phyloP scores from a whole-genome alignment of 2,888 invertebrate species.

The Epistrophe eligans region DNA sequence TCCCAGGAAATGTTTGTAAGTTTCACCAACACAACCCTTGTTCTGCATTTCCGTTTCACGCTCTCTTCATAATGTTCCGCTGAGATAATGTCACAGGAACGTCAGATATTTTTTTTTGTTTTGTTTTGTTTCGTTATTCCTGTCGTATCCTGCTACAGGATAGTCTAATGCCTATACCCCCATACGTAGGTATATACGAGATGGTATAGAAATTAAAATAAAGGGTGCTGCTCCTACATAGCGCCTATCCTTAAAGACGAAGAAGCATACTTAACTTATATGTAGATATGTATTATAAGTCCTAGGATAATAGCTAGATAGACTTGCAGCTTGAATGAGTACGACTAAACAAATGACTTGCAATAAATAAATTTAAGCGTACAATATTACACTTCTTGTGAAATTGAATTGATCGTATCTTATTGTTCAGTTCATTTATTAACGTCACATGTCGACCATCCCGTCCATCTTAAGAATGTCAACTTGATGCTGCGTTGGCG shows the following conservation, averaged over 20 bases:
- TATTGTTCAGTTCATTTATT: conserved; percentile 67
- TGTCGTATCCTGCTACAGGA: conserved; percentile 30
- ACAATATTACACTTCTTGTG: conserved; percentile 56
- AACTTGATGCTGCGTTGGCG: conserved; percentile 27
- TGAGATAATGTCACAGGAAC: conserved; percentile 68
- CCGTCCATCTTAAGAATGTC: conserved; percentile 56
- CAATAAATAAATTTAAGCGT: conserved; percentile 70
- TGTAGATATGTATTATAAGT: too few relatives aligned
- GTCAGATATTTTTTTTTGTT: conserved; percentile 45
- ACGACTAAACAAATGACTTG: conserved; percentile 62
- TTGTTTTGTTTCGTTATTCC: conserved; percentile 10
- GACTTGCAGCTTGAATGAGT: neutral
- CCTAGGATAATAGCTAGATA: neutral
- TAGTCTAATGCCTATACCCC: conserved; percentile 30
- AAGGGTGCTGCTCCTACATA: neutral
- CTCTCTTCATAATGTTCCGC: conserved; percentile 69
- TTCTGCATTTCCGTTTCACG: conserved; percentile 72
- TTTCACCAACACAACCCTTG: conserved; percentile 52
- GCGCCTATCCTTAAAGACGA: conserved; percentile 10
- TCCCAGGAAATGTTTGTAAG: conserved; percentile 58
- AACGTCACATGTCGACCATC: conserved; percentile 68
- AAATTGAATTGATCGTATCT: conserved; percentile 74
- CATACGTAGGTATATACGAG: neutral
- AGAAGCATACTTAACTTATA: neutral
- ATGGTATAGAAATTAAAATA: conserved; percentile 50